These are phyloP conservation scores for Ictidomys tridecemlineatus DNA, from an alignment of 2,113 vertebrate genomes.

Conservation along the genomic window DNA sequence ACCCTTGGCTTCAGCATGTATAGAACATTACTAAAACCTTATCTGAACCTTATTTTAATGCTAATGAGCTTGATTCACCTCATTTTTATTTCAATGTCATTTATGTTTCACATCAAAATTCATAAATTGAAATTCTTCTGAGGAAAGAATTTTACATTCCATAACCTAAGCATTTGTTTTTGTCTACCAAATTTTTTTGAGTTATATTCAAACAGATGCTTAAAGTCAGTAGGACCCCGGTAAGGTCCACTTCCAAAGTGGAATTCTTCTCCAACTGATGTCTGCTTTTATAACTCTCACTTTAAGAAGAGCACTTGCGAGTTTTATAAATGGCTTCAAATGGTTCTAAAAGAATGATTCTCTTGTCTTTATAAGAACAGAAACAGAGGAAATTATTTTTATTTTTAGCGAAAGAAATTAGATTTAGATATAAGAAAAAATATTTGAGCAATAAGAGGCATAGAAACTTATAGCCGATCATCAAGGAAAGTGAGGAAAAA, in stretches of 20 bases:
- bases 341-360: conserved; percentile 30
- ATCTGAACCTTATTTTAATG: neutral
- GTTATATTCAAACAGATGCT: conserved; percentile 20
- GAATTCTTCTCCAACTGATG: conserved; percentile 36
- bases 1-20: neutral
- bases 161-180: conserved; percentile 59
- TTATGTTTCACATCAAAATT: neutral
- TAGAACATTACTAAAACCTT: neutral
- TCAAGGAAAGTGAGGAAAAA: neutral
- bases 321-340: conserved; percentile 65
- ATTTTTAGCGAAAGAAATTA: conserved; percentile 18
- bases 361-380: neutral
- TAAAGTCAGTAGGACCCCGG: conserved; percentile 54
- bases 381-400: conserved; percentile 15
- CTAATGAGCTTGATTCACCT: neutral
- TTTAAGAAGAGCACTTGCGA: conserved; percentile 23
- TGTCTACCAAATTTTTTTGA: neutral
- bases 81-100: conserved; percentile 29
- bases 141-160: neutral
- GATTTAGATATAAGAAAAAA: neutral
- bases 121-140: conserved; percentile 37
- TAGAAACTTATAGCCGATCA: neutral
- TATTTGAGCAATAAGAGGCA: neutral
- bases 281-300: conserved; percentile 32
- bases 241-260: conserved; percentile 54